Evolutionary conservation across 2,113 vertebrate species (phyloP).

Genomic region (Marmota monax): DNA sequence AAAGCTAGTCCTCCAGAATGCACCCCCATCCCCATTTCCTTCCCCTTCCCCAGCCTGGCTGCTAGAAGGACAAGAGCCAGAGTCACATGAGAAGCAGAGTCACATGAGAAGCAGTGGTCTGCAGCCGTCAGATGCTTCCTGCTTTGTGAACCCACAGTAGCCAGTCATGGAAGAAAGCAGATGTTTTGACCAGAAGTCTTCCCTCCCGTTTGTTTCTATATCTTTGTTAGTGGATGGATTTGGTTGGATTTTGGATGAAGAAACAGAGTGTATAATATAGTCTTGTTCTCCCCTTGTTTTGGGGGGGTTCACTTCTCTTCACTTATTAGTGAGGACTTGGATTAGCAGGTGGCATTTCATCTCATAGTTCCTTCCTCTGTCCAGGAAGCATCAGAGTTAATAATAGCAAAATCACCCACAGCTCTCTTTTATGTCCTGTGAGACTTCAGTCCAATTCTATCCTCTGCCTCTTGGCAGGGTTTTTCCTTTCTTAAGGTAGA

Average conservation of each 20-base stretch:
- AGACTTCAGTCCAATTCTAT: background rate
- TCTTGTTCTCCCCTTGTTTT: background rate
- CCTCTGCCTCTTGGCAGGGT: background rate
- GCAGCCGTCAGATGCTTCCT: background rate
- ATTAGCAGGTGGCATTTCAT: background rate
- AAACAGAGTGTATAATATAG: background rate
- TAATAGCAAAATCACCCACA: background rate
- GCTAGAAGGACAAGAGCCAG: background rate
- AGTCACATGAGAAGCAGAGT: background rate
- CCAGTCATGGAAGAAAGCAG: background rate
- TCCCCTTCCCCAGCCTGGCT: background rate
- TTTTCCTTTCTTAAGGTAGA: background rate
- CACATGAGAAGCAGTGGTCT: background rate
- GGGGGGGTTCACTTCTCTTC: background rate
- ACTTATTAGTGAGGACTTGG: background rate
- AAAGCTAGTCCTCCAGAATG: background rate
- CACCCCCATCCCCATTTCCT: background rate
- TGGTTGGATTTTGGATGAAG: constrained; percentile 18
- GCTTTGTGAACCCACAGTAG: background rate
- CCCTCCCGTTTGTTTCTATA: background rate
- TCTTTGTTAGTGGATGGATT: background rate
- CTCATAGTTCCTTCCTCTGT: background rate
- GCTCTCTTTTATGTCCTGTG: background rate
- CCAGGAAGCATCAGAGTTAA: constrained; percentile 45
- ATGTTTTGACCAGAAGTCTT: background rate